These are phyloP conservation scores for Hylomyscus alleni DNA, from an alignment of 2,797 vertebrate genomes.

Conservation along the genomic window DNA sequence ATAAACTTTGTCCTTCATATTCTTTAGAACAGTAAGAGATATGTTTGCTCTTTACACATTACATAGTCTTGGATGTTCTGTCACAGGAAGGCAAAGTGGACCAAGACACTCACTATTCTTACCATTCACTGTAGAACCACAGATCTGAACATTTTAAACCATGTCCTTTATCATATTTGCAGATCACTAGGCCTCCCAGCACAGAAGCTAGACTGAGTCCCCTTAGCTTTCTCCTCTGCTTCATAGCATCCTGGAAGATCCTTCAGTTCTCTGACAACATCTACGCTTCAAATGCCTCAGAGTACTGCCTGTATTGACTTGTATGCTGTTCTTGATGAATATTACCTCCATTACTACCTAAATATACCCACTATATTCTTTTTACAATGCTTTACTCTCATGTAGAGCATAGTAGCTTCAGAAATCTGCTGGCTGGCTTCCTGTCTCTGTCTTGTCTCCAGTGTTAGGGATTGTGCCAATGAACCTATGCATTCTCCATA, in stretches of 20 bases:
- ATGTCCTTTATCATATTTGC: not conserved
- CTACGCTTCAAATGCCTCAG: fast-evolving
- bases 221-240: not conserved
- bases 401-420: not conserved
- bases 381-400: not conserved
- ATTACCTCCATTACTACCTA: not conserved
- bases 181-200: not conserved
- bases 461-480: not conserved
- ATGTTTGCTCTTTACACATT: not conserved
- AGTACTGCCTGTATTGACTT: not conserved
- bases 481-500: no score
- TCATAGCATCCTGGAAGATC: not conserved
- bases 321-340: not conserved
- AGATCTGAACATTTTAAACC: conserved; percentile 1
- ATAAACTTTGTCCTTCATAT: not conserved
- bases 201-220: not conserved
- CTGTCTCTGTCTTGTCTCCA: not conserved
- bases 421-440: not conserved
- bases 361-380: no score
- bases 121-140: not conserved
- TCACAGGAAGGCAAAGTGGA: not conserved
- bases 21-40: not conserved
- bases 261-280: not conserved
- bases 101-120: not conserved
- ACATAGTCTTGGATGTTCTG: not conserved